These are phyloP conservation scores for Agrotis puta DNA, from an alignment of 2,888 invertebrate genomes.

Conservation along the genomic window DNA sequence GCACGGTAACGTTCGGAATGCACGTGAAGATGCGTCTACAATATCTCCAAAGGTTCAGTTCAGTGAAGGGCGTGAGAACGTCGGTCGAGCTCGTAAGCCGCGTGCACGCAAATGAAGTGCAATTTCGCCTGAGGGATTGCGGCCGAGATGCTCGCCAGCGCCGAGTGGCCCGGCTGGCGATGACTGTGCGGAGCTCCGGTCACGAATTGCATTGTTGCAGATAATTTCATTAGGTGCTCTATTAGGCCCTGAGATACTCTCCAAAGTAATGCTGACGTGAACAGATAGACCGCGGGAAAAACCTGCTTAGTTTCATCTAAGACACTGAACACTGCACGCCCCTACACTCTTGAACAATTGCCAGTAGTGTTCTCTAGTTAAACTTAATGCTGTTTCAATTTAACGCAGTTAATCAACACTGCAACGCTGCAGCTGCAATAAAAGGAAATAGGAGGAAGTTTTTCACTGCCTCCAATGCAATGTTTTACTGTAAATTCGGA, in stretches of 20 bases:
- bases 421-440: constrained; percentile 52
- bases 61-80: constrained; percentile 83
- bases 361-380: constrained; percentile 65
- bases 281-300: constrained; percentile 40
- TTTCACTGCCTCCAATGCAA: constrained; percentile 41
- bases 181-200: constrained; percentile 68
- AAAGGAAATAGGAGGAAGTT: constrained; percentile 53
- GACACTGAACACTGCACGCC: constrained; percentile 38
- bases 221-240: constrained; percentile 81
- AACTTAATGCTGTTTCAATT: constrained; percentile 66
- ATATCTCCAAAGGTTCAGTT: constrained; percentile 69
- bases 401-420: constrained; percentile 67
- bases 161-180: constrained; percentile 64
- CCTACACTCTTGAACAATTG: constrained; percentile 55
- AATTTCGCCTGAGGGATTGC: constrained; percentile 82
- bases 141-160: constrained; percentile 75
- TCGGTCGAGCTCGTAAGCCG: constrained; percentile 75
- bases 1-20: constrained; percentile 64
- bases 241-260: constrained; percentile 63
- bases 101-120: constrained; percentile 86
- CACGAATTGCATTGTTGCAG: constrained; percentile 84
- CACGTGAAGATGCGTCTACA: constrained; percentile 69
- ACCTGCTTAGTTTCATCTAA: constrained; percentile 39
- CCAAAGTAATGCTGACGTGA: constrained; percentile 40
- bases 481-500: constrained; percentile 54